Evolutionary conservation across 1,140 invertebrate species (phyloP).

Genomic region (Coelopa frigida): DNA sequence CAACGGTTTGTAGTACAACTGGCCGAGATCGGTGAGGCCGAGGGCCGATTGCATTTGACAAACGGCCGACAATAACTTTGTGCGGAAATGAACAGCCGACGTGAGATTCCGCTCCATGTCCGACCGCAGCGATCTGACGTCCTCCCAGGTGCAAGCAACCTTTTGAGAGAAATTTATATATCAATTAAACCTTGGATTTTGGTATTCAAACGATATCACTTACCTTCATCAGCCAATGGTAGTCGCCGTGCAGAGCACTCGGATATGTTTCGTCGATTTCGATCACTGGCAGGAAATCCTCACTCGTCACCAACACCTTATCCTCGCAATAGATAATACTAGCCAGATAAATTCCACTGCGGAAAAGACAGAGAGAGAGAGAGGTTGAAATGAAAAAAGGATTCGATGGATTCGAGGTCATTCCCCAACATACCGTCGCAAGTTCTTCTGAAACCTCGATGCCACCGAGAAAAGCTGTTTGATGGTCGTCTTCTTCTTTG

Average conservation of each 20-base stretch:
- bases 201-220: background rate
- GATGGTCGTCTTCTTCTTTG: constrained; percentile 83
- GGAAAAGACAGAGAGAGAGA: constrained; percentile 28
- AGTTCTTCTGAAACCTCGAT: constrained; percentile 90
- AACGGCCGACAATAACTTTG: constrained; percentile 84
- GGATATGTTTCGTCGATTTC: constrained; percentile 95
- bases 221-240: constrained; percentile 97
- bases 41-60: constrained; percentile 88
- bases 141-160: constrained; percentile 91
- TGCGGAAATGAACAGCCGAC: constrained; percentile 82
- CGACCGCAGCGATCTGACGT: constrained; percentile 78
- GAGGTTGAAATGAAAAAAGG: background rate
- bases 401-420: background rate
- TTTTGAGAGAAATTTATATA: constrained; percentile 30
- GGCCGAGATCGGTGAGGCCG: constrained; percentile 83
- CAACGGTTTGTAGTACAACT: constrained; percentile 85
- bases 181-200: background rate
- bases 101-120: constrained; percentile 91
- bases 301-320: constrained; percentile 89
- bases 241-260: constrained; percentile 82
- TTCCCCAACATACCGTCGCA: constrained; percentile 61
- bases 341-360: constrained; percentile 84
- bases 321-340: constrained; percentile 91
- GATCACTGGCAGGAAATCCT: constrained; percentile 92
- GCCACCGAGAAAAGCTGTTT: constrained; percentile 89